Evolutionary conservation across 2,797 vertebrate species (phyloP), one percentile per base, ranked within the genome.

Genomic region (Petrocephalus sullivani): DNA sequence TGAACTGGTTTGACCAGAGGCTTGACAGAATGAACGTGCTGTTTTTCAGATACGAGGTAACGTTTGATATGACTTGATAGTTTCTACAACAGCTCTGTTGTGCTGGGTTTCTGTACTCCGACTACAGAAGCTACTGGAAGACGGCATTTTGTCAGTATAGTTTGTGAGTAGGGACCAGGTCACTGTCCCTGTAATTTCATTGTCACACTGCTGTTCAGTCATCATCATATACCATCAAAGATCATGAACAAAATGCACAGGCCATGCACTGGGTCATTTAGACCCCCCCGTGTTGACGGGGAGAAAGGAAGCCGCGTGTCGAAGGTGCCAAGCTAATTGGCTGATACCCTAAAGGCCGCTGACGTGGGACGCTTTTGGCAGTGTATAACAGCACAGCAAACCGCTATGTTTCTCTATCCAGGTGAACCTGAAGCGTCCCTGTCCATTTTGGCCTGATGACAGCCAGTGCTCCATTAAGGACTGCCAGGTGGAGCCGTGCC

Each of bases 401-500:
- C 19, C 0, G 0, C 21, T 90, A 57, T 91, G 21, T 0, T 6
- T 89, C 90, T 90, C 0, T 87, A 75, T 61, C 23, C 94, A 99
- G 98, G 97, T 99, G 89, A 99, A 98, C 93, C 91, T 99, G 92
- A 99, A 97, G 93, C 94, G 98, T 14, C 98, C 98, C 0, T 99
- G 98, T 92, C 98, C 98, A 0, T 99, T 99, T 94, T 99, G 98
- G 98, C 94, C 96, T 0, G 97, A 98, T 1, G 98, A 99, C 85
- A 95, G 97, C 88, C 98, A 99, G 19, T 99, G 98, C 90, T 96
- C 97, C 92, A 98, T 99, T 92, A 98, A 97, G 93, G 98, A 99
- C 89, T 99, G 98, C 90, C 98, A 99, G 1, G 98, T 99, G 92
- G 97, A 99, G 89, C 96, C 98, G 57, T 99, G 98, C 90, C 97